Conservation (phyloP, 2,888 invertebrate genomes). For the Gonocerus acuteangulatus region DNA sequence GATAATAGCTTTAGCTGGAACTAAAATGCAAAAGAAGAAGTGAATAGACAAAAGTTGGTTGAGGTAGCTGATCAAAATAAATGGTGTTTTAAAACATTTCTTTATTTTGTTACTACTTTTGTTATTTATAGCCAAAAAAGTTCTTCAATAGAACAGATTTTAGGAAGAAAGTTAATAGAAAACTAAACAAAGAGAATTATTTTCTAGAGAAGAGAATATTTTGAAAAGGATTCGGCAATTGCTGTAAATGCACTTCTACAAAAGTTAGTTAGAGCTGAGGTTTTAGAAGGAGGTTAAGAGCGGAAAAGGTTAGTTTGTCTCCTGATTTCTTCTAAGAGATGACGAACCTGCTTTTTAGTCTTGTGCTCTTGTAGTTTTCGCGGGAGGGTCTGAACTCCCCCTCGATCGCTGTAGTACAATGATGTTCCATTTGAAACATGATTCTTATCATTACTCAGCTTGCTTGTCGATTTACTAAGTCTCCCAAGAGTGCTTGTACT, state of each 20-base stretch:
- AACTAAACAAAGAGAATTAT: background rate
- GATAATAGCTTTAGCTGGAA: no score
- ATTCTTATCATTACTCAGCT: slow-evolving; percentile 45
- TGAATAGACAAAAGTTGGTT: no score
- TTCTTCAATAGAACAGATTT: background rate
- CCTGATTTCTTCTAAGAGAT: slow-evolving; percentile 11
- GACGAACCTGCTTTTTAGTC: slow-evolving; percentile 36
- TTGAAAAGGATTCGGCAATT: background rate
- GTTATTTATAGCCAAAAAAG: background rate
- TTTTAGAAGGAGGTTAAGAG: slow-evolving; percentile 20
- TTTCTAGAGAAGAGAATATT: background rate
- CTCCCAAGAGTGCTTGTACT: slow-evolving; percentile 68
- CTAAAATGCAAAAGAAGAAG: no score
- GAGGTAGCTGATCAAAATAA: no score
- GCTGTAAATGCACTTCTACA: background rate
- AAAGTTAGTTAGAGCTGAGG: slow-evolving; percentile 11
- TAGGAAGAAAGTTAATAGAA: background rate
- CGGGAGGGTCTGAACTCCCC: slow-evolving; percentile 61
- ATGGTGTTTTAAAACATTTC: no score
- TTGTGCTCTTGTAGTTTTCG: slow-evolving; percentile 47
- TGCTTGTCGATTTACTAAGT: slow-evolving; percentile 73
- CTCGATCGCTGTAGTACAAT: slow-evolving; percentile 35
- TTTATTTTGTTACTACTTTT: no score
- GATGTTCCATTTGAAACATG: slow-evolving; percentile 28
- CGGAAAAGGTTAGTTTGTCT: slow-evolving; percentile 13